These are phyloP conservation scores for Tribolium freemani DNA, from an alignment of 2,888 invertebrate genomes.

Conservation along the genomic window DNA sequence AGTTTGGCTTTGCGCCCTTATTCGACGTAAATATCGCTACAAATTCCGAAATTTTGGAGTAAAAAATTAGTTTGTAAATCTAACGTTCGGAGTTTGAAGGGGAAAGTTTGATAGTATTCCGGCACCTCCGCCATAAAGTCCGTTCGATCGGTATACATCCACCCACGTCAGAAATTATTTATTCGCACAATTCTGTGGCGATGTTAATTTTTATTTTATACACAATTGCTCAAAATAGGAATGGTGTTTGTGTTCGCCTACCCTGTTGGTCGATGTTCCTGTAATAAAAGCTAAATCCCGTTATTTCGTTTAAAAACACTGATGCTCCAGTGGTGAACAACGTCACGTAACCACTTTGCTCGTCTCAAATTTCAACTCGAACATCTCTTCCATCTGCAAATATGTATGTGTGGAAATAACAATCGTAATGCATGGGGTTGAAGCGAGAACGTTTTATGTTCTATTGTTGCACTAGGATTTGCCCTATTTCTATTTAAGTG, in stretches of 20 bases:
- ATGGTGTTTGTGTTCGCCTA: background rate
- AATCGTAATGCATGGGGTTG: conserved; percentile 17
- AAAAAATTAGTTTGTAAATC: background rate
- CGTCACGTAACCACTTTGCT: conserved; percentile 33
- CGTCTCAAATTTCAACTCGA: conserved; percentile 21
- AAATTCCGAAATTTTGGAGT: background rate
- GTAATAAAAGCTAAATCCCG: background rate
- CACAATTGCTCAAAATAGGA: background rate
- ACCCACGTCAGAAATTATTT: too few relatives aligned
- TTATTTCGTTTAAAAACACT: conserved; percentile 26
- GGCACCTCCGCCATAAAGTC: too few relatives aligned
- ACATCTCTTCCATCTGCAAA: conserved; percentile 13
- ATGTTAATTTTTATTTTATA: background rate
- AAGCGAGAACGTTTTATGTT: conserved; percentile 25
- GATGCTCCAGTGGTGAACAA: conserved; percentile 9
- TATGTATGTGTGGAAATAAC: conserved; percentile 25
- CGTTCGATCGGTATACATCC: too few relatives aligned
- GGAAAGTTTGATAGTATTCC: too few relatives aligned
- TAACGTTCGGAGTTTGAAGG: too few relatives aligned
- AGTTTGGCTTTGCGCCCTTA: background rate
- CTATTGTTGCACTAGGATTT: conserved; percentile 25
- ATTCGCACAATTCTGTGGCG: too few relatives aligned
- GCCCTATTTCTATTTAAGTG: conserved; percentile 20
- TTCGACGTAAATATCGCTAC: background rate
- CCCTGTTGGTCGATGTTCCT: too few relatives aligned